Conservation (phyloP, 2,113 vertebrate species). For the Chaetodon auriga region DNA sequence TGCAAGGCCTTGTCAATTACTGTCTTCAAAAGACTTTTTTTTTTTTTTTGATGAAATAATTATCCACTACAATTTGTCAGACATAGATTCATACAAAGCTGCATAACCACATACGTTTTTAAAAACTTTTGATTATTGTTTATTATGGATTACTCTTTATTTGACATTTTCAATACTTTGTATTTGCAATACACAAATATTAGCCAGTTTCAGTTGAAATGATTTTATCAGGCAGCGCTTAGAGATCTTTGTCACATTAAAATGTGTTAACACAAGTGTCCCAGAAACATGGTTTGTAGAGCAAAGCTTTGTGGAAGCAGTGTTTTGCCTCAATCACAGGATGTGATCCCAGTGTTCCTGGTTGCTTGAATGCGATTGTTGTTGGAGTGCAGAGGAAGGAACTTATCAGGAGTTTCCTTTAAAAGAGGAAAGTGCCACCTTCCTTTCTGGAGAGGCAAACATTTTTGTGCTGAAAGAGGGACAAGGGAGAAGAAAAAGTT, state of each 20-base stretch:
- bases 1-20: neutral
- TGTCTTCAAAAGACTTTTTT: neutral
- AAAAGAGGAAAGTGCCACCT: conserved; percentile 78
- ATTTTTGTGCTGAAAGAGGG: conserved; percentile 64
- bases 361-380: conserved; percentile 78
- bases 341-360: conserved; percentile 72
- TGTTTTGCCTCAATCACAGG: conserved; percentile 73
- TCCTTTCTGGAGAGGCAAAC: conserved; percentile 77
- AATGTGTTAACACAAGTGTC: neutral
- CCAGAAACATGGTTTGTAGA: neutral
- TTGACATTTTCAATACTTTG: neutral
- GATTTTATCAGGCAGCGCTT: neutral
- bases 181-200: neutral
- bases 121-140: neutral
- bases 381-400: conserved; percentile 77
- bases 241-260: neutral
- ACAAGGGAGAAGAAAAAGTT: conserved; percentile 60
- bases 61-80: neutral
- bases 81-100: neutral
- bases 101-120: neutral
- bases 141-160: neutral
- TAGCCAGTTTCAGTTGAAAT: neutral
- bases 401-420: conserved; percentile 82
- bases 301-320: conserved; percentile 36
- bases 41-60: neutral